A percentile compares a stretch with the other conserved stretches of the same genome.
Evolutionary conservation across 2,113 vertebrate genomes (phyloP).

Genomic region (Sinocyclocheilus anshuiensis): DNA sequence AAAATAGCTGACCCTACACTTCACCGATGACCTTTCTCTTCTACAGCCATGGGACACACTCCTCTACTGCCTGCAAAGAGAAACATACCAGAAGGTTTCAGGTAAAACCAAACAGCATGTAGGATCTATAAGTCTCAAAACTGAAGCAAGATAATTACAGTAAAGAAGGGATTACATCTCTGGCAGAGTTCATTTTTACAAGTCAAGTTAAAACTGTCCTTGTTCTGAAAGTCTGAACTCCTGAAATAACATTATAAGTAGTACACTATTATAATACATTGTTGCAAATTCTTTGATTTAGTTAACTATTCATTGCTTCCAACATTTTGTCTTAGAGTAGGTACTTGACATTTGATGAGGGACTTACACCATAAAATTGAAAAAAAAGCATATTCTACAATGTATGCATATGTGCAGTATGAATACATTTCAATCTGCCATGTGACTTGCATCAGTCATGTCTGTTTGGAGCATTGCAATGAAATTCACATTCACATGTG

Average conservation of each 20-base stretch:
- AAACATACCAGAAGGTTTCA: background rate
- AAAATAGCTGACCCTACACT: slow-evolving; percentile 47
- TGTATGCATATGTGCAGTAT: background rate
- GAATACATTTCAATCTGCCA: background rate
- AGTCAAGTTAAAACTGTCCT: no score
- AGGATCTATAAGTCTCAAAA: background rate
- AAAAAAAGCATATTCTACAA: background rate
- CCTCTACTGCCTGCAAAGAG: background rate
- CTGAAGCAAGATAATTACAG: background rate
- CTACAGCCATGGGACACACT: slow-evolving; percentile 37
- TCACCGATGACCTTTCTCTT: slow-evolving; percentile 25
- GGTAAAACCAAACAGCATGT: background rate
- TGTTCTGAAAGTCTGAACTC: background rate
- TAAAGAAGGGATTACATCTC: background rate
- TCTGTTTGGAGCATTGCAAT: background rate
- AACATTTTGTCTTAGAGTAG: background rate
- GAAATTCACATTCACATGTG: background rate
- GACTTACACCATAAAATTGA: background rate
- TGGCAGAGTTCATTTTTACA: background rate
- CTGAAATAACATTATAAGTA: background rate
- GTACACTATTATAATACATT: background rate
- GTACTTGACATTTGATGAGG: background rate
- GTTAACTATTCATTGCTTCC: background rate
- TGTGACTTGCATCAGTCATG: background rate
- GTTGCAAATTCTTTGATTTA: background rate